Evolutionary conservation across 2,888 invertebrate species (phyloP), one percentile per base, ranked within the genome.

Genomic region (Leptinotarsa tumamoca): DNA sequence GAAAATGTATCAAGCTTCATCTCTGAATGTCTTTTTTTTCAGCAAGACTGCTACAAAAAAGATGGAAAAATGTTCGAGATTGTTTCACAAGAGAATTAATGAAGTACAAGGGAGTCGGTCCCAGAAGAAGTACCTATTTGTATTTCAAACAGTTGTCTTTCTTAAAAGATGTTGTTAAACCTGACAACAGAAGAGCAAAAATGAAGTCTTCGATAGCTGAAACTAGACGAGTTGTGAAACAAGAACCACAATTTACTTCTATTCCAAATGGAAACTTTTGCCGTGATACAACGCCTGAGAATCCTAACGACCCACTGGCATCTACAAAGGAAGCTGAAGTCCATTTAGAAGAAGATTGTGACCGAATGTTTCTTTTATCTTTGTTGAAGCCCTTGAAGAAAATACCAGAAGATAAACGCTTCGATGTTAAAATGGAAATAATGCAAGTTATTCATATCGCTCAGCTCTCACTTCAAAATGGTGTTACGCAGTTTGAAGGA

Each of bases 371-470:
- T 49, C 63, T 71, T 14, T 21, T 71, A 63, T 71, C 71, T 43
- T 58, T 71, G 23, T n/a, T 71, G 33, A 58, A 58, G 17, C 61
- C 58, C 1, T 50, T 71, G 56, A 63, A 71, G 56, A 61, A 21
- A 49, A 63, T 71, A 51, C 58, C 58, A 2, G 71, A 71, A 71
- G 71, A 58, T 17, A 23, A 58, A 21, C 17, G 63, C 7, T 61
- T 71, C 49, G 63, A 71, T 18, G 71, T 71, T 18, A 71, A 71
- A 56, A 71, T 71, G 63, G 63, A 71, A 58, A 58, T 71, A 14
- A 71, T 71, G 71, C 61, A 63, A 61, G 61, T 71, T 50, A 61
- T 71, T 14, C 58, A 63, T 17, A 58, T 23, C 13, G 71, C 71
- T 14, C 49, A 51, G 49, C 23, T 33, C 17, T 17, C 33, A 33